These are phyloP conservation scores for Zaprionus ornatus DNA, from an alignment of 1,140 invertebrate genomes.

Conservation along the genomic window DNA sequence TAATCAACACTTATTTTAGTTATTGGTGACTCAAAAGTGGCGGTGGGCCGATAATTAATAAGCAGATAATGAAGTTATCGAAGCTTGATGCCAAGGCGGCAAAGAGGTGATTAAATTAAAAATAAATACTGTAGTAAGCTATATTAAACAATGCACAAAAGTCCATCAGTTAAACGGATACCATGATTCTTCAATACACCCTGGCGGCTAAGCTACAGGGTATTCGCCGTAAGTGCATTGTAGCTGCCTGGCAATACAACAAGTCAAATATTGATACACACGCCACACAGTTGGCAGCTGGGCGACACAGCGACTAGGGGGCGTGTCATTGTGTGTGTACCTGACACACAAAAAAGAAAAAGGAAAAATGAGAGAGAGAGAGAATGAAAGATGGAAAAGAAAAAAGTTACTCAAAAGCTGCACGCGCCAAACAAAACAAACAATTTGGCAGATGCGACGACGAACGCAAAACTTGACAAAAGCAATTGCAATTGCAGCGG, in stretches of 20 bases:
- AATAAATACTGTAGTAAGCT: not conserved
- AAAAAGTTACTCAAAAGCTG: constrained; percentile 60
- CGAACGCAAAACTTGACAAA: constrained; percentile 73
- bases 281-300: not conserved
- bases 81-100: not conserved
- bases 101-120: not conserved
- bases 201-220: not conserved
- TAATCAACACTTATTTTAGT: not conserved
- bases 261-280: constrained; percentile 75
- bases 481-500: constrained; percentile 76
- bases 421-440: constrained; percentile 80
- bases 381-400: constrained; percentile 15
- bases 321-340: constrained; percentile 32
- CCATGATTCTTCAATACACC: no score
- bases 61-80: not conserved
- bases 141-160: not conserved
- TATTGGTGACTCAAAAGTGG: not conserved
- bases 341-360: constrained; percentile 42
- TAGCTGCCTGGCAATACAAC: constrained; percentile 60
- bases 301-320: constrained; percentile 25
- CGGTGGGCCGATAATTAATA: not conserved
- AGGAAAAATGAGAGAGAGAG: constrained; percentile 6
- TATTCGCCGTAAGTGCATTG: constrained; percentile 15
- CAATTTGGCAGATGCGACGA: constrained; percentile 61
- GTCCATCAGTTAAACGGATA: not conserved